Evolutionary conservation across 2,888 invertebrate species (phyloP), one percentile per base, ranked within the genome.

Genomic region (Dastarcus helophoroides): DNA sequence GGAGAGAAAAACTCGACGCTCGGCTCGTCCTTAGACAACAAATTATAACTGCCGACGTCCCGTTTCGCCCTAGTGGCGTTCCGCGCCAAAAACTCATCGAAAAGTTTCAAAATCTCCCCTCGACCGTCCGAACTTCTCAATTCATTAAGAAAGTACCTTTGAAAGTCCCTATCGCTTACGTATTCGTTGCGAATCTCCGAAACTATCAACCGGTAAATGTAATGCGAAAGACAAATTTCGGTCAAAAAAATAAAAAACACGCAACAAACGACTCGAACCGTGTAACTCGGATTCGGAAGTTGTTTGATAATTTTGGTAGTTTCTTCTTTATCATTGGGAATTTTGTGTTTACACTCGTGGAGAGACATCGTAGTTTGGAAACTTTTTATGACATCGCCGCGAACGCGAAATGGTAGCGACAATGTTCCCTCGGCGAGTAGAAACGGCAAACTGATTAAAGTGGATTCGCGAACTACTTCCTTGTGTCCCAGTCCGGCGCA

Each of bases 1-100:
- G 35, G 35, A 21, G 12, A 31, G 51, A 80, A 79, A 58, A 80
- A 81, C 47, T 81, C 80, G n/a, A 79, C 76, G 41, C 73, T 68
- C 0, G 68, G 67, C 5, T 69, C 69, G 11, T 54, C 56, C 3
- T 45, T 48, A 14, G 51, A 46, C 34, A 55, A 40, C 40, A 51
- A 44, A 38, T 53, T 56, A 26, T 51, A 48, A n/a, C n/a, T n/a
- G 15, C 52, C 47, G 17, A 45, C 39, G 28, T 44, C 42, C n/a
- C 48, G 40, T 31, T 45, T 49, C 12, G 32, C 29, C 21, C 33
- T 25, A 14, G 13, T 15, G 14, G n/a, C 32, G 24, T 28, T 31
- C 17, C n/a, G 25, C 26, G 26, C 16, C 17, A 41, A 39, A 14
- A 49, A 35, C 22, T 54, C 53, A 30, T 42, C 46, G 10, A 58